Evolutionary conservation across 2,797 vertebrate genomes (phyloP).

Genomic region (Distichodus sexfasciatus): DNA sequence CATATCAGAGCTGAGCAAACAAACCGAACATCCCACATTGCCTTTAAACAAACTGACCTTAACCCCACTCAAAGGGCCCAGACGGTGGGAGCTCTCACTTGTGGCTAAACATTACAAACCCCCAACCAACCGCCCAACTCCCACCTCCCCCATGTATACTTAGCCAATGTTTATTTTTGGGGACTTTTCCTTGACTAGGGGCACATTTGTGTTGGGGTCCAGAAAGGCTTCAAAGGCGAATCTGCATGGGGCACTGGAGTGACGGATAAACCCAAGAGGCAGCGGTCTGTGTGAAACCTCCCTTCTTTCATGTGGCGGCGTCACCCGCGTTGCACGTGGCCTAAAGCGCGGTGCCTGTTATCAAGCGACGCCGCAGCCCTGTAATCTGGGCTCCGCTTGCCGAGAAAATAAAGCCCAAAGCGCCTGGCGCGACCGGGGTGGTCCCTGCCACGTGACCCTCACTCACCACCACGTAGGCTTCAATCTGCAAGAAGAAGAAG

Average conservation of each 20-base stretch:
- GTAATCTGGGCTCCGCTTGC: slow-evolving; percentile 66
- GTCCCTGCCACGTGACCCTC: slow-evolving; percentile 59
- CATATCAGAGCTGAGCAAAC: slow-evolving; percentile 21
- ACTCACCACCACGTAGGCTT: slow-evolving; percentile 93
- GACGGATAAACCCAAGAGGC: slow-evolving; percentile 19
- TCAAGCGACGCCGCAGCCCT: slow-evolving; percentile 67
- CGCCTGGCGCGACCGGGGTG: slow-evolving; percentile 61
- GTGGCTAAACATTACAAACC: slow-evolving; percentile 38
- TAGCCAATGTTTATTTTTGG: slow-evolving; percentile 37
- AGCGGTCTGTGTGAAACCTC: slow-evolving; percentile 2
- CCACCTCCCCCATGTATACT: slow-evolving; percentile 28
- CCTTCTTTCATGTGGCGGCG: slow-evolving; percentile 29
- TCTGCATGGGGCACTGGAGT: slow-evolving; percentile 30
- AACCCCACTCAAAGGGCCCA: slow-evolving; percentile 25
- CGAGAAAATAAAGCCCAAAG: slow-evolving; percentile 63
- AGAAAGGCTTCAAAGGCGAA: slow-evolving; percentile 39
- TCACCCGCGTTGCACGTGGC: not conserved
- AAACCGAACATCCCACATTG: slow-evolving; percentile 11
- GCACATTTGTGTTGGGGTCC: slow-evolving; percentile 20
- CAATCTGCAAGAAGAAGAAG: slow-evolving; percentile 71
- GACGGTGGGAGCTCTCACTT: slow-evolving; percentile 39
- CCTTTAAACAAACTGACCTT: slow-evolving; percentile 37
- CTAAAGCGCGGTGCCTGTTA: slow-evolving; percentile 68
- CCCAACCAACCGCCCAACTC: slow-evolving; percentile 27
- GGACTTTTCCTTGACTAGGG: slow-evolving; percentile 44